Percentiles rank a stretch among this genome's conserved stretches.
Conservation (phyloP, 2,797 vertebrate genomes). For the Lacerta bilineata region DNA sequence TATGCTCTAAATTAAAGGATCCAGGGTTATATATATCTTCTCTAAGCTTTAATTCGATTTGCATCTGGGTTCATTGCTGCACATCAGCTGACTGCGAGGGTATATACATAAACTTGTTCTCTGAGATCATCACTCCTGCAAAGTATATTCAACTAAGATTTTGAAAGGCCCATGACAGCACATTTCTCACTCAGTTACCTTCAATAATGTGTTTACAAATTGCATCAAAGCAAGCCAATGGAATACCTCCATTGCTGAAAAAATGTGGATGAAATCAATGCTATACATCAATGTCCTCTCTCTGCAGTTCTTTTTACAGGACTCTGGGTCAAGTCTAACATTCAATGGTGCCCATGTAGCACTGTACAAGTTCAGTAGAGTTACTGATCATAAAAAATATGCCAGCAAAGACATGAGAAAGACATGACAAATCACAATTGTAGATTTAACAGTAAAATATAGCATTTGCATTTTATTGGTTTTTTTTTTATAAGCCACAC, state of each 20-base stretch:
- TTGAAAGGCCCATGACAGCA: neutral
- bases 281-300: neutral
- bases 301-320: accelerated
- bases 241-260: conserved; percentile 22
- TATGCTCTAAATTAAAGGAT: neutral
- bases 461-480: neutral
- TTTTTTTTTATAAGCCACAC: neutral
- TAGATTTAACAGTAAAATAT: neutral
- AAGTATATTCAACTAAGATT: conserved; percentile 26
- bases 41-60: neutral
- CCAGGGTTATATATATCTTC: neutral
- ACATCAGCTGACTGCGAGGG: conserved; percentile 8
- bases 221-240: conserved; percentile 15
- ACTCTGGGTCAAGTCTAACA: neutral
- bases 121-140: conserved; percentile 21
- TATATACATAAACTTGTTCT: conserved; percentile 18
- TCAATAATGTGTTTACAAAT: conserved; percentile 30
- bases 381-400: accelerated
- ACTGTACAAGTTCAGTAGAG: conserved; percentile 4
- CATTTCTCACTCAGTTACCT: conserved; percentile 34
- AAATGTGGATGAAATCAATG: conserved; percentile 2
- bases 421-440: neutral
- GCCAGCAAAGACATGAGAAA: neutral
- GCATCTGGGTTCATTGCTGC: conserved; percentile 22
- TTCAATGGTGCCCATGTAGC: neutral